Percentiles rank a stretch among this genome's conserved stretches.
Conservation (phyloP, 2,113 vertebrate species). For the Microtus richardsoni region DNA sequence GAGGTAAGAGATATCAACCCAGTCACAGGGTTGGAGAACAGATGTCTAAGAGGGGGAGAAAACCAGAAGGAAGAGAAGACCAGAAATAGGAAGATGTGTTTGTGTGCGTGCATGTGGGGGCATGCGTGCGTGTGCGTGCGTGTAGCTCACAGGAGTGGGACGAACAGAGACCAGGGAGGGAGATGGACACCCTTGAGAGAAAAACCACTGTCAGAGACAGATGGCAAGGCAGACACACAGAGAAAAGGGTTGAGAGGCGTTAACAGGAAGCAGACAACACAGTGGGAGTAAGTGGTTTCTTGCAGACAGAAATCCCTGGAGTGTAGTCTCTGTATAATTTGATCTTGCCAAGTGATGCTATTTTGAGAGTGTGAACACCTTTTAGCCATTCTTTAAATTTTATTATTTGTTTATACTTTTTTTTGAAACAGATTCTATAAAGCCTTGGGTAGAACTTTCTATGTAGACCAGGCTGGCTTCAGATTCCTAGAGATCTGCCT, state of each 20-base stretch:
- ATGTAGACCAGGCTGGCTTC: neutral
- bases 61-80: too few relatives aligned
- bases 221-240: too few relatives aligned
- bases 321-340: neutral
- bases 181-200: too few relatives aligned
- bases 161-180: too few relatives aligned
- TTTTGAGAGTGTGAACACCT: neutral
- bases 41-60: neutral
- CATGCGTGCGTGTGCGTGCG: neutral
- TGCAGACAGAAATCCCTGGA: neutral
- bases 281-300: neutral
- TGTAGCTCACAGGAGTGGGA: neutral
- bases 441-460: neutral
- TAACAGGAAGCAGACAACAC: neutral
- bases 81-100: neutral
- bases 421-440: neutral
- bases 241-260: neutral
- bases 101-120: neutral
- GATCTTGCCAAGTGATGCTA: neutral
- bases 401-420: neutral
- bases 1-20: neutral
- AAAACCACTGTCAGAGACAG: neutral
- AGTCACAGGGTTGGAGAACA: neutral
- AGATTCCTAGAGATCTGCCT: neutral
- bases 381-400: neutral